Evolutionary conservation across 2,888 invertebrate genomes (phyloP).

Genomic region (Mesochorus sp.): DNA sequence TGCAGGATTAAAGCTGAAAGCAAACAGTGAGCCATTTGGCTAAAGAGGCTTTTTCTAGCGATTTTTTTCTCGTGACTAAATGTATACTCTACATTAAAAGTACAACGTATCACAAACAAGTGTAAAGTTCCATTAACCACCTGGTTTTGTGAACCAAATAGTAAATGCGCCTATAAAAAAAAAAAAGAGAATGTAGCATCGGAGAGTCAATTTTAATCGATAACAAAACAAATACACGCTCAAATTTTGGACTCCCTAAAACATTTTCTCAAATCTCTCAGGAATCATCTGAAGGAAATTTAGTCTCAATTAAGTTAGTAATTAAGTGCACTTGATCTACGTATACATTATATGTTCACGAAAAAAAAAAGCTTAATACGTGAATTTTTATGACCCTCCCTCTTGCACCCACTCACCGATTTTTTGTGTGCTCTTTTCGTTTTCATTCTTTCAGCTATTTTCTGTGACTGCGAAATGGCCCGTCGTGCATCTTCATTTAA

Average conservation of each 20-base stretch:
- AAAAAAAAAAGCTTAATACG: no score
- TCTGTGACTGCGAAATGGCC: conserved; percentile 62
- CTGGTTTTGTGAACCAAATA: conserved; percentile 9
- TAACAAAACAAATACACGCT: no score
- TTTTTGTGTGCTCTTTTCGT: not conserved
- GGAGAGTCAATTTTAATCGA: no score
- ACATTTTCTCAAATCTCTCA: no score
- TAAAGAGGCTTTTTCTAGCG: not conserved
- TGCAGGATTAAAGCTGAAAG: conserved; percentile 1
- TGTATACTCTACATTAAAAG: conserved; percentile 68
- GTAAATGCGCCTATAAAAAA: no score
- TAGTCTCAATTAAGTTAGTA: no score
- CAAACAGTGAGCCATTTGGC: not conserved
- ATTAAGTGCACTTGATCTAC: no score
- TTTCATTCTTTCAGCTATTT: conserved; percentile 7
- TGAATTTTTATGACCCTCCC: not conserved
- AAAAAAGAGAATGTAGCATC: no score
- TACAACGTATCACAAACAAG: conserved; percentile 65
- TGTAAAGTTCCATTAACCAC: conserved; percentile 64
- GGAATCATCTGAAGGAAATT: no score
- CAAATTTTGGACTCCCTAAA: no score
- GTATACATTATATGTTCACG: no score
- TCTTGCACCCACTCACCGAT: not conserved
- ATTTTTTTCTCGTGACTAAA: conserved; percentile 63
- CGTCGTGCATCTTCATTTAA: conserved; percentile 75